phyloP scores from a whole-genome alignment of 2,797 vertebrate genomes.

The Sarcoramphus papa region DNA sequence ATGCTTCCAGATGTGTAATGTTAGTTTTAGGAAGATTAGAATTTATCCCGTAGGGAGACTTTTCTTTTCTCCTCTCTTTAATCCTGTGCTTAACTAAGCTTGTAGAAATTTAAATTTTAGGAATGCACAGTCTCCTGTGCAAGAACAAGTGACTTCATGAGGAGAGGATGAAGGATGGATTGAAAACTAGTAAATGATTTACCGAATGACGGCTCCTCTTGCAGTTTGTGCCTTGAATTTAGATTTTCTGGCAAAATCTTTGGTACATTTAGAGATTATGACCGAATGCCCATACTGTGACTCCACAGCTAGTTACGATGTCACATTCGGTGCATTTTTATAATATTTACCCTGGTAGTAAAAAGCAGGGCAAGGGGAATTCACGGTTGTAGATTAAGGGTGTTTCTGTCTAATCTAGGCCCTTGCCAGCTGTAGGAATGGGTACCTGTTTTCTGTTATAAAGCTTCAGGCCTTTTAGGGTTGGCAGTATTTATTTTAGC shows the following conservation, averaged over 20 bases:
- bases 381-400: background rate
- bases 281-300: accelerated
- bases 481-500: background rate
- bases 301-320: background rate
- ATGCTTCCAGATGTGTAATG: background rate
- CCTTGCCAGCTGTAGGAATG: background rate
- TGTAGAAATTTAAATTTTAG: background rate
- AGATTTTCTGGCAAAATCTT: background rate
- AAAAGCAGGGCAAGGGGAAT: background rate
- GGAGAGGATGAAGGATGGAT: background rate
- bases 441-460: background rate
- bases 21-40: background rate
- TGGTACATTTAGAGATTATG: background rate
- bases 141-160: background rate
- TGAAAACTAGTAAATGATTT: constrained; percentile 16
- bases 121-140: accelerated
- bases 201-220: background rate
- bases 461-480: background rate
- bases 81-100: background rate
- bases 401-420: background rate
- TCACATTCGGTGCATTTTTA: background rate
- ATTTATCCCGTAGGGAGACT: background rate
- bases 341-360: background rate
- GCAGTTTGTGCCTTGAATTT: background rate
- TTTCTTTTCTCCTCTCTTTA: background rate